Evolutionary conservation across 2,888 invertebrate species (phyloP).

Genomic region (Camponotus fellah): DNA sequence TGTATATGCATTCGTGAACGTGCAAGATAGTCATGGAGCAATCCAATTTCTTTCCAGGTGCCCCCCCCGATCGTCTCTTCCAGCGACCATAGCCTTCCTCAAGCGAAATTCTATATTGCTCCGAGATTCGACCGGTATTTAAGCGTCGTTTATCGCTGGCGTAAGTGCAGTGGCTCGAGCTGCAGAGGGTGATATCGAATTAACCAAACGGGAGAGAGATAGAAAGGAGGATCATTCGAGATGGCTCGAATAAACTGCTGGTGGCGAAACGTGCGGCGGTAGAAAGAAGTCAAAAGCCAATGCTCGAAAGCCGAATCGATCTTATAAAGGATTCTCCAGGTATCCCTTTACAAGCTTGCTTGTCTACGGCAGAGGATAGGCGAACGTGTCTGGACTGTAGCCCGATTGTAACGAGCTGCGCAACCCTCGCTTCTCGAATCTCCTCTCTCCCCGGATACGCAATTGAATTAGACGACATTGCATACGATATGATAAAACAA

Average conservation of each 20-base stretch:
- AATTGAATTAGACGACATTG: constrained; percentile 40
- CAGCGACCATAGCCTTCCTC: constrained; percentile 29
- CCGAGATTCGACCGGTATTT: constrained; percentile 73
- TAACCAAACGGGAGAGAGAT: constrained; percentile 49
- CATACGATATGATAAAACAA: not conserved
- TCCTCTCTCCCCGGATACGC: not conserved
- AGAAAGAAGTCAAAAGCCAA: constrained; percentile 71
- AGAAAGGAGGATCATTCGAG: constrained; percentile 2
- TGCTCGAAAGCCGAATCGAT: constrained; percentile 74
- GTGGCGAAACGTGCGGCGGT: constrained; percentile 39
- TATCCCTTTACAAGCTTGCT: constrained; percentile 68
- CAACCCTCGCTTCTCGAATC: not conserved
- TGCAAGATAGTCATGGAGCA: constrained; percentile 38
- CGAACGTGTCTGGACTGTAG: constrained; percentile 71
- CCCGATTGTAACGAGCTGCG: constrained; percentile 24
- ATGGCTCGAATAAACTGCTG: constrained; percentile 42
- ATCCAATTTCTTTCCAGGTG: constrained; percentile 30
- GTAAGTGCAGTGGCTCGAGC: constrained; percentile 42
- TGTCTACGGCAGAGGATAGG: constrained; percentile 57
- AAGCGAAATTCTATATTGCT: constrained; percentile 63
- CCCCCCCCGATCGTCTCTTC: constrained; percentile 12
- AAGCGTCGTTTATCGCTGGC: constrained; percentile 69
- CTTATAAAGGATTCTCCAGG: constrained; percentile 66
- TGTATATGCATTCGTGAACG: not conserved
- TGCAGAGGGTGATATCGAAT: constrained; percentile 59